Conservation (phyloP, 64 coral and sea anemone genomes). For the Trachythela sp. region DNA sequence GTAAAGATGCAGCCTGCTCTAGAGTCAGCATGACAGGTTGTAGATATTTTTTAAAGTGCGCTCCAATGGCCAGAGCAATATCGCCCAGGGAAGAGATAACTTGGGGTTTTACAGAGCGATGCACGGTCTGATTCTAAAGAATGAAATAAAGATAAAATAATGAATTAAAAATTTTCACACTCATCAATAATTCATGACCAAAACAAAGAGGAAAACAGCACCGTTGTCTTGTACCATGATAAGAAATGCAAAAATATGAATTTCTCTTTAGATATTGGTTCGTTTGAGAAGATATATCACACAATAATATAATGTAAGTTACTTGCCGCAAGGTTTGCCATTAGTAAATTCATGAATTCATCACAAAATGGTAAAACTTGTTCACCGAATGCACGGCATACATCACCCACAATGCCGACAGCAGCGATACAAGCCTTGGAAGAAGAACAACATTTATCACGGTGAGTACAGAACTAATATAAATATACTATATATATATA, state of each 20-base stretch:
- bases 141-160: not conserved
- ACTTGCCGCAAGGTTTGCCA: conserved; percentile 82
- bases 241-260: too few relatives aligned
- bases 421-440: conserved; percentile 79
- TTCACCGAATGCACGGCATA: conserved; percentile 65
- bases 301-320: not conserved
- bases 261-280: too few relatives aligned
- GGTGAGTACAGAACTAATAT: not conserved
- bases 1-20: conserved; percentile 62
- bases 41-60: conserved; percentile 68
- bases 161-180: too few relatives aligned
- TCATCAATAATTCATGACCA: too few relatives aligned
- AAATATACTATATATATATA: not conserved
- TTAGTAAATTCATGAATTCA: conserved; percentile 75
- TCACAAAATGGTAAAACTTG: conserved; percentile 61
- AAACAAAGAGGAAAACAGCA: too few relatives aligned
- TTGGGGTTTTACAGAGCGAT: conserved; percentile 88
- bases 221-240: too few relatives aligned
- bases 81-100: conserved; percentile 90
- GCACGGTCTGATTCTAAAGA: conserved; percentile 75
- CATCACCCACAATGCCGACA: conserved; percentile 83
- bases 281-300: too few relatives aligned
- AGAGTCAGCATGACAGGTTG: conserved; percentile 75
- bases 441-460: not conserved
- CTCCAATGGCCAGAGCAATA: conserved; percentile 81